Evolutionary conservation across 2,113 vertebrate genomes (phyloP).

Genomic region (Origma solitaria): DNA sequence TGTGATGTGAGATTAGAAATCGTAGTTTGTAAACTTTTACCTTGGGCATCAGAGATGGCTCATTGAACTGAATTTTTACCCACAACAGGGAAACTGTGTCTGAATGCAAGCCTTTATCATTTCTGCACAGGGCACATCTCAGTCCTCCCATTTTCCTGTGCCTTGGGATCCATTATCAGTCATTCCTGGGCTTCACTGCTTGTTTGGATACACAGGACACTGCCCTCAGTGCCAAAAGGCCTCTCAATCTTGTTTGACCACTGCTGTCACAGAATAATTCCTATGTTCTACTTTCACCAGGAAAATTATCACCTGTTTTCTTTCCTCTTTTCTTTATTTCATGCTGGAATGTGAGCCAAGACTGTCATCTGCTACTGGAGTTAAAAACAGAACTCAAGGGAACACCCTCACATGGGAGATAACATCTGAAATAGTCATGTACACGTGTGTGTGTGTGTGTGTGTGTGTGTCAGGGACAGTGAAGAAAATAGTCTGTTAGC

Average conservation of each 20-base stretch:
- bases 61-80: not conserved
- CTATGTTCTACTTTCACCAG: not conserved
- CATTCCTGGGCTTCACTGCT: not conserved
- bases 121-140: not conserved
- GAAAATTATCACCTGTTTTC: not conserved
- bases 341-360: not conserved
- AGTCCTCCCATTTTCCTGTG: not conserved
- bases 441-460: not conserved
- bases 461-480: not conserved
- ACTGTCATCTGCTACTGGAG: not conserved
- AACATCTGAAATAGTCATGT: not conserved
- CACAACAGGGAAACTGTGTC: not conserved
- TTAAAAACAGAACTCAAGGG: not conserved
- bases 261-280: not conserved
- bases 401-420: not conserved
- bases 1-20: not conserved
- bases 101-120: not conserved
- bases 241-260: not conserved
- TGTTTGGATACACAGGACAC: not conserved
- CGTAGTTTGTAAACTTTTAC: not conserved
- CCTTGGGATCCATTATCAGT: not conserved
- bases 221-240: not conserved
- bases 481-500: not conserved
- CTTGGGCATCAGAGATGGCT: not conserved
- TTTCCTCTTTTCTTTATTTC: not conserved